These are phyloP conservation scores for Atethmia centrago DNA, from an alignment of 2,888 invertebrate species.

Conservation along the genomic window DNA sequence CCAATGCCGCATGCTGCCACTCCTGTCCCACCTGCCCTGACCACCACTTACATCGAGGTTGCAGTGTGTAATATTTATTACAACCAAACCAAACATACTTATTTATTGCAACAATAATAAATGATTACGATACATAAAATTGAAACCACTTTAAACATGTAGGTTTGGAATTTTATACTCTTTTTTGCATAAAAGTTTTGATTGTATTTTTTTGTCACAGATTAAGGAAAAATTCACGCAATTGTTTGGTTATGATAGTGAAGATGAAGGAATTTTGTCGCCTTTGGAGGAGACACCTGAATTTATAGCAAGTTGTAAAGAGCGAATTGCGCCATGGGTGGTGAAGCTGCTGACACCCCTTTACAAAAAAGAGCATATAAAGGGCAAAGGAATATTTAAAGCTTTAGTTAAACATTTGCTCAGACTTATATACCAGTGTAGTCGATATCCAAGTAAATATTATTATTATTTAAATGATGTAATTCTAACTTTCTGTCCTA, in stretches of 20 bases:
- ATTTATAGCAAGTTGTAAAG: slow-evolving; percentile 89
- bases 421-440: slow-evolving; percentile 89
- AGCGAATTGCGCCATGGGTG: slow-evolving; percentile 91
- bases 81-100: not conserved
- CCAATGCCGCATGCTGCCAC: not conserved
- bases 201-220: slow-evolving; percentile 72
- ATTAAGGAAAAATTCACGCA: slow-evolving; percentile 83
- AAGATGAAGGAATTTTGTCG: slow-evolving; percentile 88
- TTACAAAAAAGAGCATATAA: slow-evolving; percentile 91
- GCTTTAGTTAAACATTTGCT: slow-evolving; percentile 91
- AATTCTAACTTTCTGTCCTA: not conserved
- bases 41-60: not conserved
- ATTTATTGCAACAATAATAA: not conserved
- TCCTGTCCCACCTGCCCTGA: not conserved
- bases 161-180: not conserved
- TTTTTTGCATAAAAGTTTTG: not conserved
- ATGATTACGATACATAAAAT: not conserved
- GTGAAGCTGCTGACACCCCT: slow-evolving; percentile 91
- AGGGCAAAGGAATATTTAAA: slow-evolving; percentile 91
- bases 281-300: slow-evolving; percentile 88
- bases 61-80: not conserved
- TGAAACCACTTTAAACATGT: not conserved
- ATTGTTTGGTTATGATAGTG: slow-evolving; percentile 89
- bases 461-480: not conserved
- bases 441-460: slow-evolving; percentile 88